Evolutionary conservation across 2,797 vertebrate species (phyloP).

Genomic region (Manis javanica): DNA sequence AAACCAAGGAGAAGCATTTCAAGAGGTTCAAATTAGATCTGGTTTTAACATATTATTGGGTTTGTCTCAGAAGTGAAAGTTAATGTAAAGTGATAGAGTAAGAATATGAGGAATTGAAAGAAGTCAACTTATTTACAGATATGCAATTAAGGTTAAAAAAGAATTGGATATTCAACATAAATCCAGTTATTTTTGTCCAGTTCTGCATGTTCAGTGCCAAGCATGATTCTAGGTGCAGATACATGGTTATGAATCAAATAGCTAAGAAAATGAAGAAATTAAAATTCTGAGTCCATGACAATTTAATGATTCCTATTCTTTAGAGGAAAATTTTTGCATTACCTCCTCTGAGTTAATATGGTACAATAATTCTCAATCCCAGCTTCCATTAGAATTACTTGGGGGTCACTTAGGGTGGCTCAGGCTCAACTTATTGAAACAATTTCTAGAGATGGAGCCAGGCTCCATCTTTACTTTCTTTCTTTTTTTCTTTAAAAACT

Average conservation of each 20-base stretch:
- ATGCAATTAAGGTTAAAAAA: constrained; percentile 30
- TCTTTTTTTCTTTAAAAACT: neutral
- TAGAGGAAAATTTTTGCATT: constrained; percentile 93
- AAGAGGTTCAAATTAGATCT: neutral
- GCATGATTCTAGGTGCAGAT: neutral
- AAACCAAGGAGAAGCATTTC: neutral
- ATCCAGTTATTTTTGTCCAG: neutral
- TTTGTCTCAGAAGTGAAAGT: neutral
- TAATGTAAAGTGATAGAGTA: neutral
- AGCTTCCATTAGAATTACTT: neutral
- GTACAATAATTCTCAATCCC: neutral
- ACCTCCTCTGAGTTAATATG: constrained; percentile 88
- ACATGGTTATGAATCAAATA: constrained; percentile 21
- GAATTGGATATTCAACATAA: constrained; percentile 27
- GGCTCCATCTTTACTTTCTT: neutral
- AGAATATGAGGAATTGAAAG: neutral
- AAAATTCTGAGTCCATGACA: constrained; percentile 11
- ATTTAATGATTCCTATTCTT: constrained; percentile 51
- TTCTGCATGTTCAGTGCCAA: neutral
- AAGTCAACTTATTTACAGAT: neutral
- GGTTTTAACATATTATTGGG: neutral
- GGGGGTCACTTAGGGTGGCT: neutral
- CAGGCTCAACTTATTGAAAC: constrained; percentile 68
- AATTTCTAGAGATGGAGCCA: constrained; percentile 2
- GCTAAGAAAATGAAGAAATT: constrained; percentile 27